Conservation (phyloP, 2,888 invertebrate genomes). For the Acronicta psi region DNA sequence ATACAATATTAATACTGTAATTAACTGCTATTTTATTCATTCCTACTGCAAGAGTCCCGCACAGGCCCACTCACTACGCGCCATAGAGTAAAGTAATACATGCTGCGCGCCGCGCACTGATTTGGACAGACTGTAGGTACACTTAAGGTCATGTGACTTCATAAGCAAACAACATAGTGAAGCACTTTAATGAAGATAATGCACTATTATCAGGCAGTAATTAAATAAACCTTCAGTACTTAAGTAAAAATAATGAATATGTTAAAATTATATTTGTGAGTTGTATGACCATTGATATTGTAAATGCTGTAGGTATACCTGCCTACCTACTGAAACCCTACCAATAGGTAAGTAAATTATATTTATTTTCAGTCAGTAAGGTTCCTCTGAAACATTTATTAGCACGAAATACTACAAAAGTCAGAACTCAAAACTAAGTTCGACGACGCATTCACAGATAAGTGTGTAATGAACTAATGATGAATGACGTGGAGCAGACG, state of each 20-base stretch:
- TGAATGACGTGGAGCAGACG: too few relatives aligned
- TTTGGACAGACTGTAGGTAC: too few relatives aligned
- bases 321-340: constrained; percentile 9
- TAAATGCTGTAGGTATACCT: constrained; percentile 33
- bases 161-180: not conserved
- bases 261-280: constrained; percentile 4
- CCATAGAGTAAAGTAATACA: too few relatives aligned
- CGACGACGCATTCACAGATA: not conserved
- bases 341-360: not conserved
- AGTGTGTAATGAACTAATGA: too few relatives aligned
- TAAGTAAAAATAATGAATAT: not conserved
- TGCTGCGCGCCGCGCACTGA: not conserved
- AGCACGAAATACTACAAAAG: not conserved
- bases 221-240: not conserved
- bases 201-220: constrained; percentile 1
- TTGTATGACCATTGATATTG: constrained; percentile 3
- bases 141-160: constrained; percentile 1
- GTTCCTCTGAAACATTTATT: not conserved
- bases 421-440: not conserved
- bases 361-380: constrained; percentile 3
- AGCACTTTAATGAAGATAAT: constrained; percentile 1
- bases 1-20: constrained; percentile 55
- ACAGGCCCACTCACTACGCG: too few relatives aligned
- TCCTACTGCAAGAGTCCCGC: constrained; percentile 6
- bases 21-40: constrained; percentile 38